Percentiles rank a stretch among this genome's conserved stretches.
phyloP scores from a whole-genome alignment of 92 coral and sea anemone genomes.

The Porites evermanni region DNA sequence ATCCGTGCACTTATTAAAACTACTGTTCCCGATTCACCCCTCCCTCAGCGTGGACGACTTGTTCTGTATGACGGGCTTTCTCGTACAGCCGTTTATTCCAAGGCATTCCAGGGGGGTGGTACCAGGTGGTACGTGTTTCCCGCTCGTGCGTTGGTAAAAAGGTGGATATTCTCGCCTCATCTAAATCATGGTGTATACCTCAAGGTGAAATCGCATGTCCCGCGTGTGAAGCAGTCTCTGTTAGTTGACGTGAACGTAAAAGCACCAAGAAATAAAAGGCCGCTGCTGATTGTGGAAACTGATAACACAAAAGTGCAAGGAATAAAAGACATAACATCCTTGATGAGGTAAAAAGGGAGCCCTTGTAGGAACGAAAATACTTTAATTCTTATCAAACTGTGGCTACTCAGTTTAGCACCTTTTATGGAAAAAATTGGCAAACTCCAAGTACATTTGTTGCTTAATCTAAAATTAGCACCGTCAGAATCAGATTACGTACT shows the following conservation, averaged over 20 bases:
- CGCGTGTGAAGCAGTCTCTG: neutral
- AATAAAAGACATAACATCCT: neutral
- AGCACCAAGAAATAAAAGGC: neutral
- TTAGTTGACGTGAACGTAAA: neutral
- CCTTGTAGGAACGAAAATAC: too few relatives aligned
- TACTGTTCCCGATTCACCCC: neutral
- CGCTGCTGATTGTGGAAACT: constrained; percentile 21
- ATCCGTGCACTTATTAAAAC: neutral
- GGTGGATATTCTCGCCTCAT: constrained; percentile 20
- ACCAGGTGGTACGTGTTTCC: constrained; percentile 12
- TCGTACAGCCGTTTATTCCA: neutral
- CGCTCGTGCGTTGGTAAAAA: constrained; percentile 13
- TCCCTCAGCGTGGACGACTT: neutral
- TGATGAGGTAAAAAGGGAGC: neutral
- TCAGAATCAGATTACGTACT: too few relatives aligned
- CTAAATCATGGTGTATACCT: constrained; percentile 15
- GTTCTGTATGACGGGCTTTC: neutral
- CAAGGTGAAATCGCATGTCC: neutral
- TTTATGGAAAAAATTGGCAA: too few relatives aligned
- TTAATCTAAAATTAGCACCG: too few relatives aligned
- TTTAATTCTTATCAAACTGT: too few relatives aligned
- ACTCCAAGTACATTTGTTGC: too few relatives aligned
- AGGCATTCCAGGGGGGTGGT: constrained; percentile 6
- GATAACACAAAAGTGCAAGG: neutral
- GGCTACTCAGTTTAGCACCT: too few relatives aligned